Conservation (phyloP, 2,888 invertebrate species). For the Sabatieria punctata region DNA sequence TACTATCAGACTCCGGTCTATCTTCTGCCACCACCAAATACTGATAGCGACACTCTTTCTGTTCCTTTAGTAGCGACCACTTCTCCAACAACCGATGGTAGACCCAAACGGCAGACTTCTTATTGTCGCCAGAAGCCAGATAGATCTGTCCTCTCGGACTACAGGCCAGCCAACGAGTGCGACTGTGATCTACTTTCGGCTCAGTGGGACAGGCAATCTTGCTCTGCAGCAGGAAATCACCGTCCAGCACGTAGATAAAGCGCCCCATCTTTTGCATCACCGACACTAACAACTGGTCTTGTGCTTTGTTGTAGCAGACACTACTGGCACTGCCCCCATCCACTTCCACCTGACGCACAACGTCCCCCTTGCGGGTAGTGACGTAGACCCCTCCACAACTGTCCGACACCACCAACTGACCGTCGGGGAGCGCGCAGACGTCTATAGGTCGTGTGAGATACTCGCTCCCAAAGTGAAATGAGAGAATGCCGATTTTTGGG, state of each 20-base stretch:
- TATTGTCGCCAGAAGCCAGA: neutral
- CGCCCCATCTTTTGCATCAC: neutral
- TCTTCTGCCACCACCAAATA: neutral
- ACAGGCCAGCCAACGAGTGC: constrained; percentile 4
- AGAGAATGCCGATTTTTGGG: neutral
- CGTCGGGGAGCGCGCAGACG: constrained; percentile 2
- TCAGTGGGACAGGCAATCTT: neutral
- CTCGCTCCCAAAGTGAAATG: constrained; percentile 6
- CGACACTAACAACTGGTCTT: neutral
- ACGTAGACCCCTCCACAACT: constrained; percentile 7
- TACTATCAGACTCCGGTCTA: neutral
- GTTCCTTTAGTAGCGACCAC: neutral
- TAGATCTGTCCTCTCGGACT: neutral
- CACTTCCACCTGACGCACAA: neutral
- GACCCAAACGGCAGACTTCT: neutral
- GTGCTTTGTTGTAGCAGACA: neutral
- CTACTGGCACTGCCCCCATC: constrained; percentile 3
- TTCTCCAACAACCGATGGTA: neutral
- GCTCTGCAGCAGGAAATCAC: neutral
- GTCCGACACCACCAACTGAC: constrained; percentile 4
- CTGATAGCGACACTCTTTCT: neutral
- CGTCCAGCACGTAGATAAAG: neutral
- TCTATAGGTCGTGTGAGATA: constrained; percentile 8
- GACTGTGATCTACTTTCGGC: neutral
- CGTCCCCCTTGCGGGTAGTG: neutral